Conservation (phyloP, 2,113 vertebrate species). For the Coptodon bakossiorum region DNA sequence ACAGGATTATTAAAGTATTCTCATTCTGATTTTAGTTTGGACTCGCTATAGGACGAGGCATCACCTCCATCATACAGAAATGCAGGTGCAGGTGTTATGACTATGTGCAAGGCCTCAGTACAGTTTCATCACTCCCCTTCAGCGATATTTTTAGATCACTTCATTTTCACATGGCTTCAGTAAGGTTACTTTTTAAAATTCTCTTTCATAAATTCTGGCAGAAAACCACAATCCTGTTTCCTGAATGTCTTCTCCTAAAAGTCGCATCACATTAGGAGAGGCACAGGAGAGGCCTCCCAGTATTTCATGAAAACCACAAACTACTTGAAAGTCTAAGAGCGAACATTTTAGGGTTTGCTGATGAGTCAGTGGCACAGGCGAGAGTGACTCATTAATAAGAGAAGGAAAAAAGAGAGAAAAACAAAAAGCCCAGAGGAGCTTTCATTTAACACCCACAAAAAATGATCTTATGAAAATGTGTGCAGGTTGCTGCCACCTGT, state of each 20-base stretch:
- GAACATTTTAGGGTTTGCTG: neutral
- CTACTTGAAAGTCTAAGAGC: neutral
- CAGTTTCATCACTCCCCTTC: neutral
- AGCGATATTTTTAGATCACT: neutral
- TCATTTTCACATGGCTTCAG: neutral
- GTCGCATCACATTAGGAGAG: neutral
- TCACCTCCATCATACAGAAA: neutral
- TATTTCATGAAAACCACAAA: neutral
- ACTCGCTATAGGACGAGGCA: neutral
- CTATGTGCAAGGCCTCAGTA: neutral
- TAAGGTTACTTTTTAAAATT: neutral
- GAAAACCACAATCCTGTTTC: neutral
- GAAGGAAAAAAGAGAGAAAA: neutral
- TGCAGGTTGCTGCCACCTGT: neutral
- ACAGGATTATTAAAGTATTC: neutral
- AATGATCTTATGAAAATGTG: neutral
- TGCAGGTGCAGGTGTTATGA: neutral
- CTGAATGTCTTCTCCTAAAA: neutral
- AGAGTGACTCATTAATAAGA: neutral
- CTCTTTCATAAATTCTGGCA: neutral
- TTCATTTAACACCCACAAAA: neutral
- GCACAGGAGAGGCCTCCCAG: neutral
- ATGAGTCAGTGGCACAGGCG: neutral
- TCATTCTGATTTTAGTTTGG: neutral
- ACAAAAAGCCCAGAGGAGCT: neutral